Conservation (phyloP, 2,797 vertebrate species). For the Dendrocincla tyrannina region DNA sequence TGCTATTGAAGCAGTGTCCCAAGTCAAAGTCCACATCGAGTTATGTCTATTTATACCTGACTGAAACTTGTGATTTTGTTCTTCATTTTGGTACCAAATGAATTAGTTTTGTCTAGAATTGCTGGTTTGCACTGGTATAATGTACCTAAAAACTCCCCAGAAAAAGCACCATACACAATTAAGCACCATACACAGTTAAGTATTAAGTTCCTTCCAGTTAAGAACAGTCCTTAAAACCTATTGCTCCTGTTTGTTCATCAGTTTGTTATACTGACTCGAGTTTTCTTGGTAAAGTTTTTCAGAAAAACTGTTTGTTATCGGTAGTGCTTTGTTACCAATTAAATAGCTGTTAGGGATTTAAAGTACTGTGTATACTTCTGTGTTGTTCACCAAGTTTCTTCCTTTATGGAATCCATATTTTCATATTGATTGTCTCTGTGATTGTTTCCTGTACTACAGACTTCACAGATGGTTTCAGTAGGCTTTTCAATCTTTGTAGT, state of each 20-base stretch:
- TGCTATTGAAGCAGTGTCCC: background rate
- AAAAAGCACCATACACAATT: background rate
- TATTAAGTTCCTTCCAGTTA: background rate
- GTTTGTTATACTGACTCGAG: background rate
- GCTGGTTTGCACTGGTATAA: background rate
- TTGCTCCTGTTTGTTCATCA: background rate
- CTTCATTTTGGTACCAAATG: background rate
- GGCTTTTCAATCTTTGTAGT: background rate
- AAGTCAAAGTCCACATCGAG: background rate
- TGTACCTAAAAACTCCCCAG: accelerated
- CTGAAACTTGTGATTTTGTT: background rate
- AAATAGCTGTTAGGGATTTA: background rate
- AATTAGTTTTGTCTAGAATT: background rate
- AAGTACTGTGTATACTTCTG: background rate
- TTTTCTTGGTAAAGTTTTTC: background rate
- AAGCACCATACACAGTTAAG: accelerated
- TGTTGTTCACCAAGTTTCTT: background rate
- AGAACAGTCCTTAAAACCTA: background rate
- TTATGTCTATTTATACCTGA: background rate
- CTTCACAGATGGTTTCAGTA: background rate
- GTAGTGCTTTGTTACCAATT: background rate
- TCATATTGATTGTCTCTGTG: background rate
- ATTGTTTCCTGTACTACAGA: background rate
- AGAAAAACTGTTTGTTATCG: background rate
- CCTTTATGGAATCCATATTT: background rate